phyloP scores from a whole-genome alignment of 2,888 invertebrate genomes.

The Orthosia gothica region DNA sequence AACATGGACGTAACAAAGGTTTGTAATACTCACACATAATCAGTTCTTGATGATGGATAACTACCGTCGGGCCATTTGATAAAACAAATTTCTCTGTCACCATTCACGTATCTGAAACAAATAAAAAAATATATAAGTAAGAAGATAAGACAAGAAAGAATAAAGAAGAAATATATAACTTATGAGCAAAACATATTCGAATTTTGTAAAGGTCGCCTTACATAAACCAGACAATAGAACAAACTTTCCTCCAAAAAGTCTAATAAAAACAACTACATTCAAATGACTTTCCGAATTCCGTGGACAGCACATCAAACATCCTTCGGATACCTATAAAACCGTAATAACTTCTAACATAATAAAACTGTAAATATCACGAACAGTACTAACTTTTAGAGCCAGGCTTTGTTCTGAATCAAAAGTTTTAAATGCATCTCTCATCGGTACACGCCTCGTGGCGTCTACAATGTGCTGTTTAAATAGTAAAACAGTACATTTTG shows the following conservation, averaged over 20 bases:
- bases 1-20: too few relatives aligned
- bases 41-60: slow-evolving; percentile 91
- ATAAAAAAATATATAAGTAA: background rate
- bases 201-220: slow-evolving; percentile 9
- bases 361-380: slow-evolving; percentile 40
- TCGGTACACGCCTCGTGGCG: background rate
- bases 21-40: slow-evolving; percentile 91
- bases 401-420: slow-evolving; percentile 44
- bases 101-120: slow-evolving; percentile 86
- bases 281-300: slow-evolving; percentile 31
- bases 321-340: slow-evolving; percentile 18
- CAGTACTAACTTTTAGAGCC: slow-evolving; percentile 21
- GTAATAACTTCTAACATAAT: slow-evolving; percentile 33
- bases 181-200: too few relatives aligned
- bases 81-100: slow-evolving; percentile 91
- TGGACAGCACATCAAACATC: slow-evolving; percentile 22
- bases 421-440: slow-evolving; percentile 29
- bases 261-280: slow-evolving; percentile 10
- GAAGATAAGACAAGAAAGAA: too few relatives aligned
- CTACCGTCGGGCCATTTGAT: slow-evolving; percentile 93
- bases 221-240: background rate
- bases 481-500: too few relatives aligned
- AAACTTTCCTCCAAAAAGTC: background rate
- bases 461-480: slow-evolving; percentile 11
- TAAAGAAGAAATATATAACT: too few relatives aligned